Evolutionary conservation across 2,797 vertebrate genomes (phyloP), one percentile per base, ranked within the genome.

Genomic region (Morelia viridis): DNA sequence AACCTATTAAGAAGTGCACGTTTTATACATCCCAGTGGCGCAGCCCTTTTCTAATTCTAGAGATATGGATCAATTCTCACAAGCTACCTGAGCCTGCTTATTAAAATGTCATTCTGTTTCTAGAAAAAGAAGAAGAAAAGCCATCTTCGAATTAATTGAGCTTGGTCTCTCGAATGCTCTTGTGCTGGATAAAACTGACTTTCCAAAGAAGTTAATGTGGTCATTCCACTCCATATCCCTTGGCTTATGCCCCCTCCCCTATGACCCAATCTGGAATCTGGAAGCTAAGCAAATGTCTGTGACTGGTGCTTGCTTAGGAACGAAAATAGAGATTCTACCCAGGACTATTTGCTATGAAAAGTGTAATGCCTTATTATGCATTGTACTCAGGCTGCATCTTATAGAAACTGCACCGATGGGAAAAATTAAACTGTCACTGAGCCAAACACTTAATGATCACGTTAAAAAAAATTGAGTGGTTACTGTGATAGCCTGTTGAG

Each of bases 381-480:
- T 85, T 68, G 46, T 50, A 83, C 89, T 89, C 88, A 2, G 35
- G 35, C 62, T 61, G 62, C 56, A 71, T 61, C 88, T 89, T 92
- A 89, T 41, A 62, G 88, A 61, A 92, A 92, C 28, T 2, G 91
- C 83, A 89, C 88, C 64, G 13, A 26, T 35, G 83, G 80, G 91
- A 89, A 41, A 92, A 89, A 92, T 92, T 86, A 89, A 92, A 76
- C 64, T 89, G 88, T 76, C 91, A 71, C 28, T 58, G 83, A 71
- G 80, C 57, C 62, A 61, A 84, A 65, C 35, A 86, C 31, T 85
- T 85, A 87, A 87, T 17, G 56, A 28, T 68, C 56, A 76, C 1
- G 35, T 87, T 60, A 60, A 89, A 53, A 50, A 53, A 58, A 56
- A 86, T 15, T 60, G 56, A 61, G 28, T 86, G 35, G 50, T 31